These are phyloP conservation scores for Ornithorhynchus anatinus DNA, from an alignment of 2,113 vertebrate genomes.

Conservation along the genomic window DNA sequence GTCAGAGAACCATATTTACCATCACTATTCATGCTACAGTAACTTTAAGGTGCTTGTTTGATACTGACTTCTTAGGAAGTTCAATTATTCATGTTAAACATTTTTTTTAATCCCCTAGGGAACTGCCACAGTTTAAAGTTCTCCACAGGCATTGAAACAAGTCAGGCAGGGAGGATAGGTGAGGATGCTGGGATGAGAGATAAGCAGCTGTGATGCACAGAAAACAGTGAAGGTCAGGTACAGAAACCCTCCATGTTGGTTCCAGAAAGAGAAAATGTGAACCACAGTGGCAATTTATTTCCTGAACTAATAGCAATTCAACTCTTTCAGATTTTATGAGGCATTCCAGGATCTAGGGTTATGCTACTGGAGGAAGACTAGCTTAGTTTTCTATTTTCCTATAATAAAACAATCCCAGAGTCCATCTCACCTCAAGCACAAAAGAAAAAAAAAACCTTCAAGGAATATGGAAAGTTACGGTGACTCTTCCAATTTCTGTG, in stretches of 20 bases:
- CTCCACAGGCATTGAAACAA: background rate
- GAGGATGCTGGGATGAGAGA: background rate
- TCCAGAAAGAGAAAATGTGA: too few relatives aligned
- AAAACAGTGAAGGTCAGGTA: background rate
- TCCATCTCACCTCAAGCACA: too few relatives aligned
- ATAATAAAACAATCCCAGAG: background rate
- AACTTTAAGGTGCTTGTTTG: constrained; percentile 24
- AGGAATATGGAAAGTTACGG: too few relatives aligned
- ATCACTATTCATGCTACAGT: constrained; percentile 19
- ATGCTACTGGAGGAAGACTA: background rate
- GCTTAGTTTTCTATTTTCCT: background rate
- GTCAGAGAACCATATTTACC: background rate
- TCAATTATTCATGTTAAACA: background rate
- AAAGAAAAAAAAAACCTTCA: too few relatives aligned
- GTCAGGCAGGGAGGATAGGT: background rate
- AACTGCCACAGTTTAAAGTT: background rate
- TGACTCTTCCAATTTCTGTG: too few relatives aligned
- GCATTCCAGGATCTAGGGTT: background rate
- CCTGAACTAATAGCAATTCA: background rate
- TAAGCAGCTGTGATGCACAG: background rate
- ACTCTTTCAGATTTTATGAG: background rate
- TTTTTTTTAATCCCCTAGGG: background rate
- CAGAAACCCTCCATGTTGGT: background rate
- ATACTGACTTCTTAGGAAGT: constrained; percentile 23
- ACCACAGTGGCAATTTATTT: background rate